Conservation (phyloP, 1,140 invertebrate species). For the Saxidomus purpurata region DNA sequence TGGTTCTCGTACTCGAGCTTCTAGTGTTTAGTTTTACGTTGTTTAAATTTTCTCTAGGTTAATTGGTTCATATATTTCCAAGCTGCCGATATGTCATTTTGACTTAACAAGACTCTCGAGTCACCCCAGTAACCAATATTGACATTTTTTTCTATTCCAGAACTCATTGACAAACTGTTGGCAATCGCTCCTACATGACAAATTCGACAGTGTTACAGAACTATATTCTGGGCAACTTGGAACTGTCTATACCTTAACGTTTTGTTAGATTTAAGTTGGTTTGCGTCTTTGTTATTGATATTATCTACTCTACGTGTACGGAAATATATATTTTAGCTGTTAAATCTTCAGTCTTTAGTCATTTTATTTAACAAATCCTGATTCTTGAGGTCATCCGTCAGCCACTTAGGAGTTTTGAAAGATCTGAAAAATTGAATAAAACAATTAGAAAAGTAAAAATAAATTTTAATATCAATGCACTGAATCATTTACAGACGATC, state of each 20-base stretch:
- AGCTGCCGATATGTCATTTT: too few species aligned
- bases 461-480: too few species aligned
- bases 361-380: too few species aligned
- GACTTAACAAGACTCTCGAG: too few species aligned
- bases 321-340: background rate
- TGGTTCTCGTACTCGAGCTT: too few species aligned
- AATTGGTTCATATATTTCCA: too few species aligned
- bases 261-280: background rate
- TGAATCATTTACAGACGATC: too few species aligned
- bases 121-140: too few species aligned
- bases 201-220: background rate
- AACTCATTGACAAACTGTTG: slow-evolving; percentile 39
- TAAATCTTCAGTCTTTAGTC: too few species aligned
- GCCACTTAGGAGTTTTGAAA: slow-evolving; percentile 47
- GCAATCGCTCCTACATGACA: slow-evolving; percentile 19
- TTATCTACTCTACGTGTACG: background rate
- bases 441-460: background rate
- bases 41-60: too few species aligned
- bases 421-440: slow-evolving; percentile 47
- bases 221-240: background rate
- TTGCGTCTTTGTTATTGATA: background rate
- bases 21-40: too few species aligned
- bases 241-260: background rate
- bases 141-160: slow-evolving; percentile 36
- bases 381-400: background rate